Percentiles rank a stretch among this genome's conserved stretches.
phyloP scores from a whole-genome alignment of 1,140 invertebrate species.

The Penaeus vannamei region DNA sequence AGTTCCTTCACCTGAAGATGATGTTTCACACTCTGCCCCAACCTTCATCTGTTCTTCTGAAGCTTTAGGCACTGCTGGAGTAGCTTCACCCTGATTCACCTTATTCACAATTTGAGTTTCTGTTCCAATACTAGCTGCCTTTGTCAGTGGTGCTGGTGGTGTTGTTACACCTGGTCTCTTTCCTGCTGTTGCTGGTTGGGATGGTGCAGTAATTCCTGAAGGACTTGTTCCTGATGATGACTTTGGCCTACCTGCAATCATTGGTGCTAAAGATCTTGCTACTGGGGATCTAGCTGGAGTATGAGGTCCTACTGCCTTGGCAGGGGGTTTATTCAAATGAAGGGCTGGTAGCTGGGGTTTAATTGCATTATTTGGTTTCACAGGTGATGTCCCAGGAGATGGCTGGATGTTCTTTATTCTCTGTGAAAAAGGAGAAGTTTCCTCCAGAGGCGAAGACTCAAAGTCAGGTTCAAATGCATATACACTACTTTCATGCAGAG shows the following conservation, averaged over 20 bases:
- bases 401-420: conserved; percentile 65
- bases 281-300: background rate
- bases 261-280: conserved; percentile 1
- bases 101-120: background rate
- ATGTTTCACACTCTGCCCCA: conserved; percentile 30
- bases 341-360: conserved; percentile 14
- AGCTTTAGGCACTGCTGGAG: conserved; percentile 10
- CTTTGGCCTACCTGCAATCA: conserved; percentile 40
- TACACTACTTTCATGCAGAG: conserved; percentile 80
- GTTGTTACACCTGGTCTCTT: conserved; percentile 1
- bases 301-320: background rate
- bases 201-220: background rate
- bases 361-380: conserved; percentile 42
- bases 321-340: background rate
- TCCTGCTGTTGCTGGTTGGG: background rate
- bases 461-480: conserved; percentile 80
- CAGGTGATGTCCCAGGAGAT: conserved; percentile 53
- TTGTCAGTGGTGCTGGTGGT: background rate
- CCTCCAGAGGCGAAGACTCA: conserved; percentile 72
- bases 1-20: background rate
- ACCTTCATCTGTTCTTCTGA: conserved; percentile 40
- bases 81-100: conserved; percentile 6
- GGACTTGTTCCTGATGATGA: background rate
- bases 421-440: conserved; percentile 64
- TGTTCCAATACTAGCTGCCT: conserved; percentile 28